Evolutionary conservation across 37 sponge, comb jelly and placozoan genomes (phyloP).

Genomic region (Spongilla lacustris): DNA sequence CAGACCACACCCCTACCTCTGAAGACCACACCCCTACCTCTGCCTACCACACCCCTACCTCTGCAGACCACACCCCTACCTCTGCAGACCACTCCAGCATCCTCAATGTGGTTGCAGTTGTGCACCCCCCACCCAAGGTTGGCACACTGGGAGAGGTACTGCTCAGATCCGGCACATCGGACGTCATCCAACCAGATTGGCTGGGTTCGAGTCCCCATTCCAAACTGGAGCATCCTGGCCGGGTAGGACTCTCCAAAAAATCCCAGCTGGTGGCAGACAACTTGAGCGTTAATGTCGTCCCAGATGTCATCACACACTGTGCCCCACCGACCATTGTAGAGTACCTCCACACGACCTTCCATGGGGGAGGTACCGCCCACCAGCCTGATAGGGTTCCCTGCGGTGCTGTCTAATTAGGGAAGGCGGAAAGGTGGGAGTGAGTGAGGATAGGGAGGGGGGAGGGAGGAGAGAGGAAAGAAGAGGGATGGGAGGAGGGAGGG

Average conservation of each 20-base stretch:
- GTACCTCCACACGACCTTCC: neutral
- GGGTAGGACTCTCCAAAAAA: constrained; percentile 30
- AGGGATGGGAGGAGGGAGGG: too few relatives aligned
- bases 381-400: neutral
- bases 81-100: constrained; percentile 54
- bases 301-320: neutral
- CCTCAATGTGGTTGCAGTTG: constrained; percentile 35
- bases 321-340: neutral
- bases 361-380: neutral
- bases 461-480: neutral
- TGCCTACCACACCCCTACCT: too few relatives aligned
- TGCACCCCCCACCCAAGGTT: constrained; percentile 30
- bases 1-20: too few relatives aligned
- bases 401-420: neutral
- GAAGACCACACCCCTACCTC: too few relatives aligned
- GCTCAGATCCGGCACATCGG: constrained; percentile 21
- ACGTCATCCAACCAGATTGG: constrained; percentile 53
- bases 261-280: constrained; percentile 61
- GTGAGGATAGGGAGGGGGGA: neutral
- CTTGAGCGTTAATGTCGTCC: neutral
- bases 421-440: too few relatives aligned
- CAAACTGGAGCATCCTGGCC: constrained; percentile 22
- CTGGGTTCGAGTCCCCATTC: constrained; percentile 4
- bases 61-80: too few relatives aligned
- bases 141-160: constrained; percentile 22